Evolutionary conservation across 2,797 vertebrate genomes (phyloP).

Genomic region (Babyrousa celebensis): DNA sequence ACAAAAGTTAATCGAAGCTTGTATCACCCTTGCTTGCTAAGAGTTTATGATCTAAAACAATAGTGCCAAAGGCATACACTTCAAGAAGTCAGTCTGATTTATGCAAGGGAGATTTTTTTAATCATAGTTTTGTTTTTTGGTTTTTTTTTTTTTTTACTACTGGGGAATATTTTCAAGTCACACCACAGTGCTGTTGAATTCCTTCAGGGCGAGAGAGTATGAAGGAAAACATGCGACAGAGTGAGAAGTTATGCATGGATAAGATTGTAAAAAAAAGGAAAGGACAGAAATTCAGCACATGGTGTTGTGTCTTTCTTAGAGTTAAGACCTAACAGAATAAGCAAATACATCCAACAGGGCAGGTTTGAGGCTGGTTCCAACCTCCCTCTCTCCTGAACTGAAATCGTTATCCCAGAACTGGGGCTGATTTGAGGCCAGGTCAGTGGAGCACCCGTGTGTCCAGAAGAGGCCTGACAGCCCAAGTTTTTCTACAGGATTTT

Average conservation of each 20-base stretch:
- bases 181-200: not conserved
- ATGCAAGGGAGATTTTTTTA: conserved; percentile 30
- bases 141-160: conserved; percentile 26
- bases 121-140: not conserved
- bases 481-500: not conserved
- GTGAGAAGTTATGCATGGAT: not conserved
- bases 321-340: not conserved
- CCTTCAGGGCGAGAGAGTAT: not conserved
- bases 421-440: not conserved
- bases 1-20: conserved; percentile 52
- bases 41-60: conserved; percentile 27
- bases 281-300: not conserved
- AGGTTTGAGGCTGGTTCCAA: not conserved
- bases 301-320: not conserved
- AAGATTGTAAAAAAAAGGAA: not conserved
- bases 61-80: not conserved
- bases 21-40: not conserved
- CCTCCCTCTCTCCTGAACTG: not conserved
- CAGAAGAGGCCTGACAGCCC: not conserved
- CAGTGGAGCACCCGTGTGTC: not conserved
- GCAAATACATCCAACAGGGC: not conserved
- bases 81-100: conserved; percentile 46
- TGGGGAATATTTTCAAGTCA: conserved; percentile 58
- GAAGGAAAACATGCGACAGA: not conserved
- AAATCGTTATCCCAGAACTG: not conserved